Evolutionary conservation across 2,888 invertebrate species (phyloP), one percentile per base, ranked within the genome.

Genomic region (Drosophila multiciliata): DNA sequence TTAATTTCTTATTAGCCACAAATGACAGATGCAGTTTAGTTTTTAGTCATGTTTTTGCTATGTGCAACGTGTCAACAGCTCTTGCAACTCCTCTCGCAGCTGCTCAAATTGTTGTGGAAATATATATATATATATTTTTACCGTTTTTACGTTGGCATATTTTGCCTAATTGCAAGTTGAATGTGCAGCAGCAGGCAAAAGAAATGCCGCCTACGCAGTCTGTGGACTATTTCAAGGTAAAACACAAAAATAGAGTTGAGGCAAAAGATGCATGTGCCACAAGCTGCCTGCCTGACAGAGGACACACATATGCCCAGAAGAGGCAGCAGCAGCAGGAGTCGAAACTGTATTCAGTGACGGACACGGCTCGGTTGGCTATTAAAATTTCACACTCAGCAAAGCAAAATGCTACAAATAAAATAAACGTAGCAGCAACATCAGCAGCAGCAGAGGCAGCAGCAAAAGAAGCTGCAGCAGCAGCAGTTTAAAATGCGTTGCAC

Each of bases 301-400:
- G 78, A 87, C 87, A 78, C 83, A 83, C 75, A 82, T 74, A 82
- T 84, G 85, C 77, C 67, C 33, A 42, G 40, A 52, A 35, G 45
- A 17, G 50, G 33, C 57, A 40, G 48, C 72, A 65, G 23, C 74
- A 78, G 78, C 77, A 72, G 81, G 76, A 81, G 75, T 78, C 71
- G 60, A 54, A 58, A 71, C 49, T 50, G 23, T 36, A 45, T 40
- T 59, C 69, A 67, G 63, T 76, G 80, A 82, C 74, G 87, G 90
- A 86, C 87, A 90, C 81, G 87, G 83, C 86, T 90, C 90, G 87
- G 87, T 83, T 86, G 87, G 89, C 90, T 87, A 90, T 87, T 90
- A 90, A 87, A 87, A 89, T 90, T 90, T 90, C 90, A 90, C 90
- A 87, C 87, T 87, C 88, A 80, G 85, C 85, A 86, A 86, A 79